Conservation (phyloP, 2,888 invertebrate genomes). For the Yponomeuta evonymella region DNA sequence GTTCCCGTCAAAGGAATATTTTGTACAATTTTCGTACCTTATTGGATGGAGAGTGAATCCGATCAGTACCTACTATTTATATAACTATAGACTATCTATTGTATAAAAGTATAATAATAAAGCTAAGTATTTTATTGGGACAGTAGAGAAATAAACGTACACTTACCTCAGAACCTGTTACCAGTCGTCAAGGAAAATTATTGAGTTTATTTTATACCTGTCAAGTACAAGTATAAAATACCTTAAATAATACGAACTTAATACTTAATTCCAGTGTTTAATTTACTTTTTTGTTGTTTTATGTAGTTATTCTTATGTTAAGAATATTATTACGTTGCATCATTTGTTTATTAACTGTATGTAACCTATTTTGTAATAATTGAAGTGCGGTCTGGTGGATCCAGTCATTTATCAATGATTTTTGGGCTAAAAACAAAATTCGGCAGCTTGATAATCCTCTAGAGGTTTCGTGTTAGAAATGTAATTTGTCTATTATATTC, state of each 20-base stretch:
- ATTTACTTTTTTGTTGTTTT: constrained; percentile 47
- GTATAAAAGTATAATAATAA: constrained; percentile 7
- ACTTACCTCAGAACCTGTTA: constrained; percentile 54
- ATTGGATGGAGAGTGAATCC: constrained; percentile 1
- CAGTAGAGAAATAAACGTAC: constrained; percentile 38
- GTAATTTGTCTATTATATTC: background rate
- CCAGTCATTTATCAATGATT: background rate
- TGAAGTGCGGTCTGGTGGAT: background rate
- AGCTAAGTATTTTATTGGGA: constrained; percentile 35
- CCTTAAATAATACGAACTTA: background rate
- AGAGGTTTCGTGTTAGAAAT: background rate
- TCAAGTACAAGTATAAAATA: constrained; percentile 10
- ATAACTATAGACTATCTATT: background rate
- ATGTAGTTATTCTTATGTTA: constrained; percentile 72
- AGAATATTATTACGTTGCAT: constrained; percentile 59
- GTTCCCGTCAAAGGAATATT: constrained; percentile 15
- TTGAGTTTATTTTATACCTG: background rate
- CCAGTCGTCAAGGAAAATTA: constrained; percentile 28
- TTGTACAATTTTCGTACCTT: constrained; percentile 14
- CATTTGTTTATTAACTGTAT: constrained; percentile 30
- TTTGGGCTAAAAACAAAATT: background rate
- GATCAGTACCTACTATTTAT: constrained; percentile 8
- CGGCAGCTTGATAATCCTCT: background rate
- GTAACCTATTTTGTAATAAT: background rate
- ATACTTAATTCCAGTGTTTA: constrained; percentile 41